phyloP scores from a whole-genome alignment of 2,888 invertebrate species.

The Oscheius sp. region DNA sequence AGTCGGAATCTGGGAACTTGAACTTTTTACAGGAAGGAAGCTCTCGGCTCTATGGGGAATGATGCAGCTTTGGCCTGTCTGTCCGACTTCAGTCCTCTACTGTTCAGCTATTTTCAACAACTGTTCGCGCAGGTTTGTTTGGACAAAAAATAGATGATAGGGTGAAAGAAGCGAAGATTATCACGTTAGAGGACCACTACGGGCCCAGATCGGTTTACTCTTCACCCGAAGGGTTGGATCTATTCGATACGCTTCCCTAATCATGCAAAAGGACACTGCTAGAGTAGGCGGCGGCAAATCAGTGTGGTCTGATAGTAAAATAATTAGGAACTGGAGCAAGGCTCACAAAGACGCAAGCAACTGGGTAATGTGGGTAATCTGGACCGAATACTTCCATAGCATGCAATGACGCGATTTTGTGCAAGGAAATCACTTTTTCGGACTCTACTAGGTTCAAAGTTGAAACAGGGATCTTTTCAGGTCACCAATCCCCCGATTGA shows the following conservation, averaged over 20 bases:
- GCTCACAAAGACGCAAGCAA: too few species aligned
- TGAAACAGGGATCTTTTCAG: constrained; percentile 46
- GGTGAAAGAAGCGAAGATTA: not conserved
- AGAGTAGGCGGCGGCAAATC: constrained; percentile 18
- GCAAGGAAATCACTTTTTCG: not conserved
- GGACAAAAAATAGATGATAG: not conserved
- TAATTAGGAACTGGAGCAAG: too few species aligned
- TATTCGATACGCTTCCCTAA: constrained; percentile 28
- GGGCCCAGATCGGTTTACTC: constrained; percentile 2
- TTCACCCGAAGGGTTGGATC: constrained; percentile 11
- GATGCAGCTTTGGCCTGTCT: constrained; percentile 97
- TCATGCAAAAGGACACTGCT: constrained; percentile 27
- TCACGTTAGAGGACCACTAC: not conserved
- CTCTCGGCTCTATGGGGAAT: constrained; percentile 98
- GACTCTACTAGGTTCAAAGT: not conserved
- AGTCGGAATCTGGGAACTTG: not conserved
- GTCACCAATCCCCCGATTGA: constrained; percentile 98
- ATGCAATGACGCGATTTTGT: not conserved
- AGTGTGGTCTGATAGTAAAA: too few species aligned
- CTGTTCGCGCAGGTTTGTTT: constrained; percentile 90
- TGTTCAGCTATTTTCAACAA: constrained; percentile 98
- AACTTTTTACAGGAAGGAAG: constrained; percentile 85
- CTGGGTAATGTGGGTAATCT: too few species aligned
- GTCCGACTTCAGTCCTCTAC: constrained; percentile 91
- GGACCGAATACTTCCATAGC: not conserved